Base-by-base conservation (phyloP, 2,113 vertebrate species). In the Chloropsis hardwickii region DNA sequence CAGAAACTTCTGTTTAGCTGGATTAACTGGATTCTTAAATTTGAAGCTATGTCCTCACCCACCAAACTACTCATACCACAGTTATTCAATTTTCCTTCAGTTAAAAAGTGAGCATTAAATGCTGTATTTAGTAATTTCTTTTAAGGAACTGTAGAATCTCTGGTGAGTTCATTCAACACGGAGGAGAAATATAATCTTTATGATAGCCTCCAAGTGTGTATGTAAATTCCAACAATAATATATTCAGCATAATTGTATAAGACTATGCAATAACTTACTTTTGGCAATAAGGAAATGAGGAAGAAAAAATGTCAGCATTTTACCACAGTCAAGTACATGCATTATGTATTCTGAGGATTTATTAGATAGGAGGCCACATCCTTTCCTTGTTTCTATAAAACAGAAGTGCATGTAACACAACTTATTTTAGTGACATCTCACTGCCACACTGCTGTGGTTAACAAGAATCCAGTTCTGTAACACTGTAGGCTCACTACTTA, bases 141-240 rank as follows among this genome's bases (percentile, higher is more conserved):
- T 86, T 88, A 84, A 81, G 44, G 57, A 81, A 51, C 2, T 81
- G 44, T 27, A 81, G 67, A 77, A 72, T 42, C 37, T 54, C 9
- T n/a, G 1, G 21, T 51, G 33, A 15, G 28, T 58, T 86, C 29
- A 39, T 54, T 71, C 2, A 1, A 24, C 35, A 64, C 3, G 15
- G 27, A 91, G 4, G 6, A 31, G 37, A 95, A 67, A 92, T 76
- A 77, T 29, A 85, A 40, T 58, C 29, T 66, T 90, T 70, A 39
- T 51, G 37, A 44, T 65, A 71, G 51, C 60, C 85, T 94, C 39
- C 57, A 69, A 67, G 42, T 61, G 40, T 61, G 35, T 83, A 73
- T 86, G 88, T 86, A 92, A 78, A 89, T 89, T 82, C 56, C 60
- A 93, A 69, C 78, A 92, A 54, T 57, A 81, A 73, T 50, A 51